Conservation (phyloP, 2,888 invertebrate genomes). For the Biston betularia region DNA sequence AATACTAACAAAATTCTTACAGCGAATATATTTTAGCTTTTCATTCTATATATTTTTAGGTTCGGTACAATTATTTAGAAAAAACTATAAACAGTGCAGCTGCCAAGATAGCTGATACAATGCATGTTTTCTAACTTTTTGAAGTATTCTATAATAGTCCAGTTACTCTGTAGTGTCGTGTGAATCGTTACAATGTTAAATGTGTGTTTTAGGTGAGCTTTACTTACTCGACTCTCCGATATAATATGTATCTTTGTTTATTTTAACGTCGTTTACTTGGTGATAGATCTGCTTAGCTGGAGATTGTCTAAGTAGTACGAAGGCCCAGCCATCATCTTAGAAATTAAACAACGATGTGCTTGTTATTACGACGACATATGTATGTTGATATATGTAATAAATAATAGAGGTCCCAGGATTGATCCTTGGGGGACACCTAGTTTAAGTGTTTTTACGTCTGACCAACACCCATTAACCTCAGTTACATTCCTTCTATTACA, state of each 20-base stretch:
- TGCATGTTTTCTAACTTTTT: slow-evolving; percentile 13
- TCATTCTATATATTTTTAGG: slow-evolving; percentile 4
- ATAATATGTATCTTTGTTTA: slow-evolving; percentile 9
- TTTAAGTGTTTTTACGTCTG: too few species aligned
- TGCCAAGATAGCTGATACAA: slow-evolving; percentile 25
- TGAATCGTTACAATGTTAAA: slow-evolving; percentile 43
- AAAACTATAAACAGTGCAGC: slow-evolving; percentile 24
- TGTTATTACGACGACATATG: too few species aligned
- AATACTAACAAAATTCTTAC: background rate
- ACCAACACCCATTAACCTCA: too few species aligned
- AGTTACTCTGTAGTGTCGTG: slow-evolving; percentile 54
- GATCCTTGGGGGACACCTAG: too few species aligned
- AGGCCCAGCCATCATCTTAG: too few species aligned
- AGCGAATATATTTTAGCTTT: background rate
- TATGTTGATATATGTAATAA: too few species aligned
- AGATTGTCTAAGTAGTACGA: too few species aligned
- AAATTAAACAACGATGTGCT: too few species aligned
- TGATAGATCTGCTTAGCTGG: too few species aligned
- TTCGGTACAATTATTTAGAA: slow-evolving; percentile 17
- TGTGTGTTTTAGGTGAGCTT: slow-evolving; percentile 7
- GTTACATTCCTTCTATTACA: too few species aligned
- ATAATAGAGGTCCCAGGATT: too few species aligned
- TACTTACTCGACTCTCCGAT: slow-evolving; percentile 3
- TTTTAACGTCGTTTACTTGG: slow-evolving; percentile 10
- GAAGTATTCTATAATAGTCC: slow-evolving; percentile 15